Percentiles rank a stretch among this genome's conserved stretches.
Conservation (phyloP, 2,797 vertebrate genomes). For the Aphelocoma californica region DNA sequence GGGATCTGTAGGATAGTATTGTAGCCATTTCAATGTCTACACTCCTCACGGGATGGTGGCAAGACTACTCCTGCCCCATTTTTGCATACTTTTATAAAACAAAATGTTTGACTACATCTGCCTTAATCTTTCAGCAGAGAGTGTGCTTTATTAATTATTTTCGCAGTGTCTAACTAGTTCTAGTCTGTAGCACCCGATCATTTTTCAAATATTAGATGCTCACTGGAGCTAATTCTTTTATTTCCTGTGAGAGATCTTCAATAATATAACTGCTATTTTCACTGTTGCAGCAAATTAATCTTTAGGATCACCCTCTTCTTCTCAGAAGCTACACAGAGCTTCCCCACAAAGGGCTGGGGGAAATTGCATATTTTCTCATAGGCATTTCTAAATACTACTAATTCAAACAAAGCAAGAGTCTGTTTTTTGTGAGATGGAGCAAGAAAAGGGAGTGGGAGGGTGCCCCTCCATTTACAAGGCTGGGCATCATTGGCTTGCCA, state of each 20-base stretch:
- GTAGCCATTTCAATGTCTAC: not conserved
- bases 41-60: not conserved
- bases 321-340: not conserved
- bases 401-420: not conserved
- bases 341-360: not conserved
- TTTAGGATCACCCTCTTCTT: not conserved
- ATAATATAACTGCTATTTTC: not conserved
- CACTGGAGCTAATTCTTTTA: not conserved
- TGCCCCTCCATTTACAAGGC: not conserved
- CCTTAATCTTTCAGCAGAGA: not conserved
- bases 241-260: not conserved
- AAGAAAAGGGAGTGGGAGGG: not conserved
- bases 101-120: not conserved
- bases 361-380: fast-evolving
- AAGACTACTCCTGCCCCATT: not conserved
- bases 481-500: not conserved
- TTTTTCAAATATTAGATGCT: not conserved
- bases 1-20: not conserved
- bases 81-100: not conserved
- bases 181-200: not conserved
- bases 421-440: not conserved
- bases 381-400: not conserved
- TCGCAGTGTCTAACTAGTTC: not conserved
- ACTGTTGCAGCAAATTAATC: not conserved
- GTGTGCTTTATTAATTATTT: not conserved